Conservation (phyloP, 2,888 invertebrate species). For the Eupeodes latifasciatus region DNA sequence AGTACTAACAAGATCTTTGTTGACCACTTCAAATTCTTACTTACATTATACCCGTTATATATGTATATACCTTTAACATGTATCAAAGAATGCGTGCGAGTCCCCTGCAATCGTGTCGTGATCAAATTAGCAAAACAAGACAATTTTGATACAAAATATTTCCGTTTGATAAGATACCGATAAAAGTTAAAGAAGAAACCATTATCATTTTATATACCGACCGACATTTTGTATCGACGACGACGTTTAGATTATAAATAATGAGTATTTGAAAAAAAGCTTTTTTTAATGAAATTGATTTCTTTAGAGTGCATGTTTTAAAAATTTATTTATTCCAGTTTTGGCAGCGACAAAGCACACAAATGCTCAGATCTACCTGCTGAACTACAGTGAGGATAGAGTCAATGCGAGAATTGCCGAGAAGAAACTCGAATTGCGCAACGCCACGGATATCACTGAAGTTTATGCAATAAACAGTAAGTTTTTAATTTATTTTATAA, state of each 20-base stretch:
- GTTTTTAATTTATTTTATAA: background rate
- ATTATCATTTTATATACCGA: constrained; percentile 32
- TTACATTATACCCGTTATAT: too few relatives aligned
- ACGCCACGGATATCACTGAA: constrained; percentile 61
- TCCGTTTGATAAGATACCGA: constrained; percentile 51
- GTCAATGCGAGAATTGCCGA: constrained; percentile 46
- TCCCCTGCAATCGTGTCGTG: constrained; percentile 13
- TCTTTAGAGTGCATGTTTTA: constrained; percentile 30
- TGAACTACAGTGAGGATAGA: constrained; percentile 65
- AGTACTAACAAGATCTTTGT: constrained; percentile 11
- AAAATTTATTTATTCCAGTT: constrained; percentile 80
- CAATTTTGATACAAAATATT: constrained; percentile 38
- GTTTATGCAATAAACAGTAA: constrained; percentile 59
- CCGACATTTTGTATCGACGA: constrained; percentile 9
- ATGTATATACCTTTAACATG: too few relatives aligned
- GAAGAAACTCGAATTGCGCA: constrained; percentile 33
- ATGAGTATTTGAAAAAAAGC: constrained; percentile 2
- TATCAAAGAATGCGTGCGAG: constrained; percentile 24
- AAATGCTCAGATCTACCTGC: constrained; percentile 78
- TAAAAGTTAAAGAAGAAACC: constrained; percentile 16
- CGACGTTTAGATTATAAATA: background rate
- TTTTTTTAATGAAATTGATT: constrained; percentile 37
- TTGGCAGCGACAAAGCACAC: constrained; percentile 79
- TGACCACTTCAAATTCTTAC: constrained; percentile 35
- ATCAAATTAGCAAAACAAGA: background rate